Base-by-base conservation (phyloP, 2,888 invertebrate species). In the Hirudinaria manillensis region DNA sequence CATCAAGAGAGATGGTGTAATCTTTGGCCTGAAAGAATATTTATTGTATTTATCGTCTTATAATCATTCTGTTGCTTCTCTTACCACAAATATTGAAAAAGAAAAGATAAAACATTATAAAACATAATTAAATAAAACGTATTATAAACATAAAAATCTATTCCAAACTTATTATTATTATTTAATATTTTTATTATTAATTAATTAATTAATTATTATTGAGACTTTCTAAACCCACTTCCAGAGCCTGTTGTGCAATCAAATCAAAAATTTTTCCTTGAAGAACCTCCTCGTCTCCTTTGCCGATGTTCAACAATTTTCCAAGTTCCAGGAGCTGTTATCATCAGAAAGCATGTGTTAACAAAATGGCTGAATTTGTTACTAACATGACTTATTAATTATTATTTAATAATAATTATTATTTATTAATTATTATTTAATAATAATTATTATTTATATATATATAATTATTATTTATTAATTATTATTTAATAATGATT, bases 301-400 rank as follows among this genome's bases (percentile, higher is more conserved):
- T 88, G 16, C 88, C 87, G 24, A 91, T 87, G 71, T 89, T 85
- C 78, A 92, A 83, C 80, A 90, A 84, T 76, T 88, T 86, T 0
- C 90, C 90, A 45, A 92, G 84, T 77, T 89, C 88, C 68, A 91
- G 83, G 71, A 91, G 84, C 83, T 85, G 75, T n/a, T 1, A 61
- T 7, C 61, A 16, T 27, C n/a, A 61, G 16, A 45, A 45, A 3
- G 13, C 45, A 45, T 3, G 45, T 45, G 13, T 45, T 45, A 45
- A 16, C 16, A 45, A 45, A 45, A 45, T 45, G 45, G 13, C 13
- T 16, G 10, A 45, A 16, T 2, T 36, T 6, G 36, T 36, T 36
- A 6, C 16, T 16, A 16, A 16, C 16, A 45, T 45, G 45, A 45
- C n/a, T n/a, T n/a, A n/a, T n/a, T n/a, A n/a, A n/a, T n/a, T n/a